Evolutionary conservation across 2,113 vertebrate species (phyloP).

Genomic region (Menidia beryllina): DNA sequence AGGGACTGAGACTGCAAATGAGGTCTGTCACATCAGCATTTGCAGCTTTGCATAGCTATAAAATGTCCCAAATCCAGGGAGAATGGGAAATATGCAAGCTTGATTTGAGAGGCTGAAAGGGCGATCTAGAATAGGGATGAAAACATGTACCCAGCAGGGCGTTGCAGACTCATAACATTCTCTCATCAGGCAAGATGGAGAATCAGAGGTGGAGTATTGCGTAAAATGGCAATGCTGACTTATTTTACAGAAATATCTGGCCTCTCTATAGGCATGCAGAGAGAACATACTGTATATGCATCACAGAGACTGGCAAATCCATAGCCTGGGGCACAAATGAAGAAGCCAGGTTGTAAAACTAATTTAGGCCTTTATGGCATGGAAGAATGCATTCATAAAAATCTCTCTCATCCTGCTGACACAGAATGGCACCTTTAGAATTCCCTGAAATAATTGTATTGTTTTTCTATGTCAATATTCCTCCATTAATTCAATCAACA

Average conservation of each 20-base stretch:
- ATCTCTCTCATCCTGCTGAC: neutral
- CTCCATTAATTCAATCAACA: constrained; percentile 50
- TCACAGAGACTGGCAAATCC: neutral
- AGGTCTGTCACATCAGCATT: constrained; percentile 66
- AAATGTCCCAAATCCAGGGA: constrained; percentile 57
- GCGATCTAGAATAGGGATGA: constrained; percentile 42
- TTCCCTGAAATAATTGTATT: constrained; percentile 27
- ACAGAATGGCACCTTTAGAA: constrained; percentile 3
- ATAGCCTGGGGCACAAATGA: constrained; percentile 3
- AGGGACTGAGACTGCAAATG: constrained; percentile 63
- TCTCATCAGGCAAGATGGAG: constrained; percentile 17
- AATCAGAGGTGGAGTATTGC: constrained; percentile 10
- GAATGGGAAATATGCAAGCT: constrained; percentile 19
- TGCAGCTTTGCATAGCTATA: constrained; percentile 66
- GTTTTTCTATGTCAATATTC: constrained; percentile 35
- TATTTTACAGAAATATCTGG: constrained; percentile 15
- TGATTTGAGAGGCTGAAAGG: constrained; percentile 39
- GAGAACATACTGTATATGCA: constrained; percentile 8
- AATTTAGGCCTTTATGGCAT: constrained; percentile 13
- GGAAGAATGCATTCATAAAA: neutral
- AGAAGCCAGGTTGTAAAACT: constrained; percentile 2
- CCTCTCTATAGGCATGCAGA: constrained; percentile 6
- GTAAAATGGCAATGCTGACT: constrained; percentile 7
- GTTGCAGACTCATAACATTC: constrained; percentile 15
- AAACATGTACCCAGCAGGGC: constrained; percentile 45